Percentiles rank a stretch among this genome's conserved stretches.
Evolutionary conservation across 2,797 vertebrate species (phyloP).

Genomic region (Pangasius macronema): DNA sequence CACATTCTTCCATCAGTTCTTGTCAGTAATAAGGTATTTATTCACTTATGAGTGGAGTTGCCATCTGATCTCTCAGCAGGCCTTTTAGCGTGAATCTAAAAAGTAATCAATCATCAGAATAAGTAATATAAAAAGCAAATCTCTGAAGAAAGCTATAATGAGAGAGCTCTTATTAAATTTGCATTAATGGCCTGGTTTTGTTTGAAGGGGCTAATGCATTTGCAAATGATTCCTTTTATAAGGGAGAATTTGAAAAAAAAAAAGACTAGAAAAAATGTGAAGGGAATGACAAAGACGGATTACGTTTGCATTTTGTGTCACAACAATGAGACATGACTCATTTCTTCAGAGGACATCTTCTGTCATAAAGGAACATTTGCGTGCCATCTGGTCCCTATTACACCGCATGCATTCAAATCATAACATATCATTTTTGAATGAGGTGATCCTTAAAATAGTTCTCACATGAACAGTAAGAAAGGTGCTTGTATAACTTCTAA

Average conservation of each 20-base stretch:
- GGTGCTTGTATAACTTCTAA: not conserved
- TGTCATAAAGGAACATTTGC: conserved; percentile 16
- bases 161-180: conserved; percentile 59
- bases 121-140: conserved; percentile 13
- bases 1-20: not conserved
- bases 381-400: not conserved
- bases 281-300: conserved; percentile 31
- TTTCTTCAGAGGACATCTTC: conserved; percentile 17
- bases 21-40: conserved; percentile 60
- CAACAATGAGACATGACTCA: conserved; percentile 27
- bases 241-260: conserved; percentile 21
- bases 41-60: conserved; percentile 47
- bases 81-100: conserved; percentile 63
- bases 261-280: conserved; percentile 27
- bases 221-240: conserved; percentile 52
- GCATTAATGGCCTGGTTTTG: conserved; percentile 62
- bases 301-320: conserved; percentile 30
- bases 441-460: not conserved
- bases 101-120: not conserved
- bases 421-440: not conserved
- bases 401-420: not conserved
- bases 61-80: conserved; percentile 54
- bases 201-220: conserved; percentile 58
- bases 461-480: not conserved
- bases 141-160: conserved; percentile 18